A percentile compares a stretch with the other conserved stretches of the same genome.
Conservation (phyloP, 2,888 invertebrate genomes). For the Steromphala cineraria region DNA sequence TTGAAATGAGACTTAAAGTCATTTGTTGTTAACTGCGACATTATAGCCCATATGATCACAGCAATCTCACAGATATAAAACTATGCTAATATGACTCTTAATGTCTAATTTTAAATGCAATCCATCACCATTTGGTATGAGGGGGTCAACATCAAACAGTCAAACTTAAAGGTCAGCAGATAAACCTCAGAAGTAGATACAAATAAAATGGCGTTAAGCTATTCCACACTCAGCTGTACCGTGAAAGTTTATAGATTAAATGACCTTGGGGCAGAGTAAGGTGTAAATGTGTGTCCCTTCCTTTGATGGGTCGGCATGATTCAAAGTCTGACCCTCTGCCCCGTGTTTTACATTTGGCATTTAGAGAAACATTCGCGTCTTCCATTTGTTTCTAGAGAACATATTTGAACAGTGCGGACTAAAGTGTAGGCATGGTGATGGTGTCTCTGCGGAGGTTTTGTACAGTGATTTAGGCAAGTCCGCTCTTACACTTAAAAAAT, state of each 20-base stretch:
- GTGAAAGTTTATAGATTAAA: neutral
- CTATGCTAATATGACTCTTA: too few species aligned
- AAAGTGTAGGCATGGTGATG: too few species aligned
- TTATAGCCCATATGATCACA: too few species aligned
- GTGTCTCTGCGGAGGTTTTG: too few species aligned
- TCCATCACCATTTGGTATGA: neutral
- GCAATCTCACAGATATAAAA: too few species aligned
- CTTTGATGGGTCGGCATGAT: neutral
- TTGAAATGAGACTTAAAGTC: too few species aligned
- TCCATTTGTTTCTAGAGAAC: neutral
- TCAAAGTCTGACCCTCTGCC: constrained; percentile 1
- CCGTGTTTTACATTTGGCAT: constrained; percentile 7
- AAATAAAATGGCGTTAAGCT: neutral
- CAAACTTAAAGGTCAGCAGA: neutral
- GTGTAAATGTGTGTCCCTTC: neutral
- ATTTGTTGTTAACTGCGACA: too few species aligned
- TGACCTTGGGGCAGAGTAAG: neutral
- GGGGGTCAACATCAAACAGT: neutral
- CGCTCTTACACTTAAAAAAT: too few species aligned
- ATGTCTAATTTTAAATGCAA: too few species aligned
- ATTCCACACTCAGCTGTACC: neutral
- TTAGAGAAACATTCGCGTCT: neutral
- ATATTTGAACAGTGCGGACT: neutral
- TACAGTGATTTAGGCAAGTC: too few species aligned
- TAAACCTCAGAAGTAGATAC: neutral